Evolutionary conservation across 1,140 invertebrate genomes (phyloP), one percentile per base, ranked within the genome.

Genomic region (Idris sp.): DNA sequence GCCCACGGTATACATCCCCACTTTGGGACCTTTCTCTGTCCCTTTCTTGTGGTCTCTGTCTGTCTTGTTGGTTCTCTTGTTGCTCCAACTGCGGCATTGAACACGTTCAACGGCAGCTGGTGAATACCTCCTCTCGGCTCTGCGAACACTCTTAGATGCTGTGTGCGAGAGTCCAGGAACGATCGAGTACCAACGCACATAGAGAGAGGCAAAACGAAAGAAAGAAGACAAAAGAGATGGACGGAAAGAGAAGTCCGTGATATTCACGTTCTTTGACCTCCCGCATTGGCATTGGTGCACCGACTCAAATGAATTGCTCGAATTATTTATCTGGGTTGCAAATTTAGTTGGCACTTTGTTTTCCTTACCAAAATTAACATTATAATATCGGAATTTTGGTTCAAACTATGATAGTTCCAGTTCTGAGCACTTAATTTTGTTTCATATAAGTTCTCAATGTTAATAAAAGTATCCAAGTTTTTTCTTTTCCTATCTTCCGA

Each of bases 51-150:
- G n/a, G n/a, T n/a, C n/a, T 46, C 31, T 1, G 19, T 19, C 19
- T 19, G 19, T 44, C 58, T 51, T 36, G 4, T 8, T 49, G 18
- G 8, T 25, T 54, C 62, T 19, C 11, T 19, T 83, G 79, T 84
- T 84, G 80, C 79, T 79, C 53, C 74, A 76, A 82, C 81, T 74
- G 74, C 84, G 83, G 84, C 84, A 86, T 85, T 84, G 83, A 85
- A 85, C 84, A 86, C 84, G 82, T 85, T 85, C 83, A 84, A 82
- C 83, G 85, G 84, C 86, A 87, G 85, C 85, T 87, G 86, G 83
- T 84, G 81, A 86, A 85, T 86, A 83, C 84, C 81, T 79, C 78
- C 74, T 74, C 76, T 71, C 49, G 35, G 16, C 65, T 51, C 65
- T 41, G 1, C 44, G 44, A 51, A 71, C 54, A 53, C 48, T 68